phyloP scores from a whole-genome alignment of 2,797 vertebrate species.

The Thamnophis elegans region DNA sequence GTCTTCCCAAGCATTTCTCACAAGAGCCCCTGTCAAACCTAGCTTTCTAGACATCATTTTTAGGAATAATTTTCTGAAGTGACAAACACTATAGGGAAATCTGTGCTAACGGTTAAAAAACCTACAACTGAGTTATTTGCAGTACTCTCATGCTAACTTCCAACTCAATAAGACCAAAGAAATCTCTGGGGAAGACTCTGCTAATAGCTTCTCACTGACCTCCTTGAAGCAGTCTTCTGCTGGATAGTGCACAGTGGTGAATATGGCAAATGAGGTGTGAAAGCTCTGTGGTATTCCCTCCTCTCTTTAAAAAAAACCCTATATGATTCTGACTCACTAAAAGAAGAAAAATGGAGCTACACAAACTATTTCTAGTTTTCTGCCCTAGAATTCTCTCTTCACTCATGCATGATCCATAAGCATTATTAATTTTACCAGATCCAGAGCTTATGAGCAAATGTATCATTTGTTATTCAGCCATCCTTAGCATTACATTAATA shows the following conservation, averaged over 20 bases:
- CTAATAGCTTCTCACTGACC: conserved; percentile 81
- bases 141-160: conserved; percentile 81
- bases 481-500: conserved; percentile 81
- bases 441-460: conserved; percentile 72
- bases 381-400: conserved; percentile 61
- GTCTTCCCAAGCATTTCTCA: conserved; percentile 55
- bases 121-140: conserved; percentile 75
- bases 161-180: conserved; percentile 77
- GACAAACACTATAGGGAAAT: conserved; percentile 82
- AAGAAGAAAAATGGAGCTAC: conserved; percentile 66
- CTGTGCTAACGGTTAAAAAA: conserved; percentile 74
- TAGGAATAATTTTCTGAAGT: conserved; percentile 77
- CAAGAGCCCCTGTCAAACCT: conserved; percentile 62
- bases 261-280: conserved; percentile 79
- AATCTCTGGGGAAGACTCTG: conserved; percentile 73
- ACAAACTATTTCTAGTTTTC: conserved; percentile 67
- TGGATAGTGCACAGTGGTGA: conserved; percentile 70
- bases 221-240: conserved; percentile 68
- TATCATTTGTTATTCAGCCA: conserved; percentile 80
- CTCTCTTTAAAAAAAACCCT: conserved; percentile 38
- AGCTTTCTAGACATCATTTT: conserved; percentile 73
- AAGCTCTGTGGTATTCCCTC: conserved; percentile 61
- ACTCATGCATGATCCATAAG: conserved; percentile 73
- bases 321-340: conserved; percentile 63
- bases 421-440: conserved; percentile 77